Percentiles rank a stretch among this genome's conserved stretches.
Evolutionary conservation across 2,797 vertebrate species (phyloP).

Genomic region (Gambelia wislizenii): DNA sequence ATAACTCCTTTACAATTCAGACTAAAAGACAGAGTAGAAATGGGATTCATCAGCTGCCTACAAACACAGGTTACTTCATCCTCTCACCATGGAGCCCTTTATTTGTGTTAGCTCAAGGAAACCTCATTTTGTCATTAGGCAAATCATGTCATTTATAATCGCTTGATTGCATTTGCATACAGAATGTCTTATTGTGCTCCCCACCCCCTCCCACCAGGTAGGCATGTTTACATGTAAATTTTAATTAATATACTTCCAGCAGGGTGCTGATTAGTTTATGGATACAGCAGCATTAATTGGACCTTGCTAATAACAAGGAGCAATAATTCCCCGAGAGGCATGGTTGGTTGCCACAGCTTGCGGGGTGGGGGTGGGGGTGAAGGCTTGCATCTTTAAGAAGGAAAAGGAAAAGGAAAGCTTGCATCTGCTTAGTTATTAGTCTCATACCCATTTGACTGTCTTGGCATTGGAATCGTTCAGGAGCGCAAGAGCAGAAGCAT

Average conservation of each 20-base stretch:
- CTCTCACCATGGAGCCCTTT: not conserved
- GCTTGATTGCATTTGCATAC: conserved; percentile 54
- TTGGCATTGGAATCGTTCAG: not conserved
- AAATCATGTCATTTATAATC: conserved; percentile 24
- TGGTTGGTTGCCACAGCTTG: not conserved
- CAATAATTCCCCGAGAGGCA: not conserved
- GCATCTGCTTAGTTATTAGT: not conserved
- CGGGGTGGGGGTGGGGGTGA: not conserved
- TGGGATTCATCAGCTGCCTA: too few relatives aligned
- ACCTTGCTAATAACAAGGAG: conserved; percentile 43
- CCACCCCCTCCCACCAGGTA: not conserved
- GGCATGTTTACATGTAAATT: conserved; percentile 32
- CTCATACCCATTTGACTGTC: not conserved
- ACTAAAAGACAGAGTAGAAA: too few relatives aligned
- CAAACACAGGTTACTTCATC: not conserved
- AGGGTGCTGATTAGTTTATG: conserved; percentile 31
- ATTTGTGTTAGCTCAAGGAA: not conserved
- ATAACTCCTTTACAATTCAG: too few relatives aligned
- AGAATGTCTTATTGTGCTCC: conserved; percentile 30
- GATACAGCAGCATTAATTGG: conserved; percentile 38
- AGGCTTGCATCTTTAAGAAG: not conserved
- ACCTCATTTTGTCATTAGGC: conserved; percentile 4
- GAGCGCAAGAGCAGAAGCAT: not conserved
- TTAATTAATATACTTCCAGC: conserved; percentile 25
- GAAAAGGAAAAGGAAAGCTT: not conserved